Conservation (phyloP, 2,888 invertebrate species). For the Cataglyphis cursor region DNA sequence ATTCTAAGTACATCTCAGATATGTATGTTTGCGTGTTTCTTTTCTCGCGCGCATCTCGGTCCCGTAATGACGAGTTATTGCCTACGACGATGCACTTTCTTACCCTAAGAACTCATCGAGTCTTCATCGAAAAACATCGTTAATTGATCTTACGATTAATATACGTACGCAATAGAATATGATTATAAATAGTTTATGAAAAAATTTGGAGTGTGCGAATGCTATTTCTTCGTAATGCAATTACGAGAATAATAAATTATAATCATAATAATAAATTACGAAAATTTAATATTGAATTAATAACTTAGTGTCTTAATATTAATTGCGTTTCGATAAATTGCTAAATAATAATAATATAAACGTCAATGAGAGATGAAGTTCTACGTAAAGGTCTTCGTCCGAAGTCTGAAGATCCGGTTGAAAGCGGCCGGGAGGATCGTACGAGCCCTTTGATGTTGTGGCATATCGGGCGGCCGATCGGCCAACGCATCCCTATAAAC, state of each 20-base stretch:
- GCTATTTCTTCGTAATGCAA: not conserved
- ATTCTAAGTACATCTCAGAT: conserved; percentile 65
- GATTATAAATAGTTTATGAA: not conserved
- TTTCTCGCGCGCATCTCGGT: conserved; percentile 67
- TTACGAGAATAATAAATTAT: not conserved
- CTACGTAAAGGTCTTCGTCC: conserved; percentile 53
- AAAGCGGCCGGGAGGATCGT: conserved; percentile 70
- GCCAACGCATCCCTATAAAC: conserved; percentile 84
- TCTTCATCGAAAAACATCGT: conserved; percentile 63
- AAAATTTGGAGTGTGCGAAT: not conserved
- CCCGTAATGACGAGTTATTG: conserved; percentile 79
- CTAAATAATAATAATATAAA: conserved; percentile 1
- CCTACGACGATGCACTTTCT: conserved; percentile 64
- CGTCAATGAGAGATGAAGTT: conserved; percentile 13
- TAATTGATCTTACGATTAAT: conserved; percentile 68
- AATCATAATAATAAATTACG: not conserved
- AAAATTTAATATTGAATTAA: not conserved
- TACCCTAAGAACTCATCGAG: conserved; percentile 63
- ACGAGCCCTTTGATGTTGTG: conserved; percentile 84
- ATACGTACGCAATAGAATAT: not conserved
- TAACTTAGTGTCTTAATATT: not conserved
- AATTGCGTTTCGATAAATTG: conserved; percentile 1
- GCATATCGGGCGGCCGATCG: conserved; percentile 83
- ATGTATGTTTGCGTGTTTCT: conserved; percentile 44
- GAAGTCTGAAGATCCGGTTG: conserved; percentile 73